Evolutionary conservation across 2,797 vertebrate species (phyloP), one percentile per base, ranked within the genome.

Genomic region (Linurgus olivaceus): DNA sequence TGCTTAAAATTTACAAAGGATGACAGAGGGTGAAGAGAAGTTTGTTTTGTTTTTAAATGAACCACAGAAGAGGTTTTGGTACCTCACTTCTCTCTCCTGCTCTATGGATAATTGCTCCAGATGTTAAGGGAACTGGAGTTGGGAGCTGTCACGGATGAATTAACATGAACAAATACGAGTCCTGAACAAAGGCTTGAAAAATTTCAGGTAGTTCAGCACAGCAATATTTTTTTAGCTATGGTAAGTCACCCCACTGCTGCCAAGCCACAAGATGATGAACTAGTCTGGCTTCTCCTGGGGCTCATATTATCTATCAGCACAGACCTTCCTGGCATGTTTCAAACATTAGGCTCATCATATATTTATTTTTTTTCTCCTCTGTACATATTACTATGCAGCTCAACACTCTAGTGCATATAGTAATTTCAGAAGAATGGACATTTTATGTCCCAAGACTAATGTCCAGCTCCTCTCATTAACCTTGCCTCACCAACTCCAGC

Each of bases 401-500:
- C 48, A 40, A 89, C 35, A 37, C 38, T 35, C 74, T 51, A 45
- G 24, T 63, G 58, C 35, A 61, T 25, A 65, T 0, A 77, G 55
- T 17, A 38, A 84, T 78, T 91, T 73, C 58, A 67, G n/a, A 63
- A 71, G 71, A 88, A 91, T 24, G 59, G 82, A 65, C 67, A 48
- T 83, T 82, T 91, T 76, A 62, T 54, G 73, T 83, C 67, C 52
- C 68, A 70, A 38, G 59, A 79, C 72, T 59, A 51, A 88, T 14
- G 48, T 29, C 59, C 6, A 3, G 74, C 40, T 94, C 57, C 48
- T 74, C 52, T 71, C 65, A 54, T 67, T 86, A 90, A 86, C 58
- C n/a, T n/a, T 74, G 82, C 82, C 72, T 93, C 90, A 94, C 48
- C 75, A 88, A 16, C 54, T 90, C 82, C 76, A 77, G 79, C 42